A percentile compares a stretch with the other conserved stretches of the same genome.
phyloP scores from a whole-genome alignment of 1,140 invertebrate species.

The Drosophila auraria region DNA sequence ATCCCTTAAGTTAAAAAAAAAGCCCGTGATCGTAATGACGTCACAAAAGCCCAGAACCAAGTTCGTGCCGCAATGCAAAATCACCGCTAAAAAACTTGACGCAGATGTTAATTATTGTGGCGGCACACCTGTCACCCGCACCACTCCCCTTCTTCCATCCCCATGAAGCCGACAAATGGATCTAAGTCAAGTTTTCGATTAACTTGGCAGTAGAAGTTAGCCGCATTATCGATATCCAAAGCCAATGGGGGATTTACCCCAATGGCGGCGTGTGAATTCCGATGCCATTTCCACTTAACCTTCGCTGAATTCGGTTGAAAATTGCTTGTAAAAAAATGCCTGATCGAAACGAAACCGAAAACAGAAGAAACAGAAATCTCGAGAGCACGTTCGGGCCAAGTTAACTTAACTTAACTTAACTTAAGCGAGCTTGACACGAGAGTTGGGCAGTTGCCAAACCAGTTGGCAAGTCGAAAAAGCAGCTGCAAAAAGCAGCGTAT shows the following conservation, averaged over 20 bases:
- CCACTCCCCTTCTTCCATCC: neutral
- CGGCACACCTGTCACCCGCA: constrained; percentile 26
- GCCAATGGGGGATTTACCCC: constrained; percentile 15
- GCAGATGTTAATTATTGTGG: constrained; percentile 52
- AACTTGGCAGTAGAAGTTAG: neutral
- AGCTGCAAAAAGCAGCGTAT: constrained; percentile 52
- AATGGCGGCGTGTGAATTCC: constrained; percentile 29
- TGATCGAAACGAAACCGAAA: constrained; percentile 38
- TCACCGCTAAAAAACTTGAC: constrained; percentile 35
- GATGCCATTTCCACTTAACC: constrained; percentile 43
- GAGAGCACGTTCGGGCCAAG: constrained; percentile 34
- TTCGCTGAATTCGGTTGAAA: constrained; percentile 32
- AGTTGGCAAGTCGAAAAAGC: constrained; percentile 43
- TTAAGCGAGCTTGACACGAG: constrained; percentile 10
- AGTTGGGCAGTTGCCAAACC: constrained; percentile 53
- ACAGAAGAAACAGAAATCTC: constrained; percentile 28
- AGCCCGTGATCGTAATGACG: constrained; percentile 32
- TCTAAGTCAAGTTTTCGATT: constrained; percentile 22
- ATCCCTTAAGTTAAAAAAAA: constrained; percentile 8
- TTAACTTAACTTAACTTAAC: constrained; percentile 17
- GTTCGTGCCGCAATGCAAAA: constrained; percentile 55
- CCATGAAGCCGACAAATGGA: constrained; percentile 5
- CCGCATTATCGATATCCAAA: constrained; percentile 11
- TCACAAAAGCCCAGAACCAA: constrained; percentile 24
- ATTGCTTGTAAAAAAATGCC: constrained; percentile 11